Base-by-base conservation (phyloP, 2,888 invertebrate genomes). In the Ichneumoninae sp. region DNA sequence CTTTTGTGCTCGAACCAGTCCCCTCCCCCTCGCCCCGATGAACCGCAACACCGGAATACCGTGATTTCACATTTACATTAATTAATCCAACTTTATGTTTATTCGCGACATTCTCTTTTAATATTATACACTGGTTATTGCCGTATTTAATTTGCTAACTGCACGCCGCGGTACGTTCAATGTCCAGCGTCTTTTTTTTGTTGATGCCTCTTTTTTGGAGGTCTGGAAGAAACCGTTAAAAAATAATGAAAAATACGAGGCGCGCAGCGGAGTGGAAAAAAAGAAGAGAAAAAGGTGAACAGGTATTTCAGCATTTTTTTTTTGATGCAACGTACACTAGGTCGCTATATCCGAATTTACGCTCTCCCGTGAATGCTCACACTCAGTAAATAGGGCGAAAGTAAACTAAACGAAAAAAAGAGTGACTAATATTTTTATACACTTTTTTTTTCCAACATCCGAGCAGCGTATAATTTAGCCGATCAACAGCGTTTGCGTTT, bases 21-120 rank as follows among this genome's bases (percentile, higher is more conserved):
- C 44, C 54, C 52, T 1, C 22, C 22, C 22, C 50, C 30, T 3
- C 36, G 54, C 30, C 19, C 66, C 5, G 50, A 57, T 36, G n/a
- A 2, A 19, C 22, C 36, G 16, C 52, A 54, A 75, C 26, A 65
- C 22, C 71, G 75, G 47, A 54, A 62, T 66, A 47, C 44, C 66
- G 57, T 83, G 60, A 71, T 75, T 71, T 75, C 57, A 66, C 65
- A 83, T 80, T 76, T 80, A 76, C 69, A 70, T 80, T 80, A 80
- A 83, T 83, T 83, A 71, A 83, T 76, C 75, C 50, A 71, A 71
- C 47, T 68, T 60, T 54, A 80, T 68, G 71, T 50, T 26, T 47
- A 68, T 26, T 57, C 4, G 57, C 60, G 19, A 47, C 71, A 69
- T 83, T 69, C n/a, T 75, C 71, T 78, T 47, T 82, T 44, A 62